Evolutionary conservation across 2,888 invertebrate genomes (phyloP).

Genomic region (Seladonia tumulorum): DNA sequence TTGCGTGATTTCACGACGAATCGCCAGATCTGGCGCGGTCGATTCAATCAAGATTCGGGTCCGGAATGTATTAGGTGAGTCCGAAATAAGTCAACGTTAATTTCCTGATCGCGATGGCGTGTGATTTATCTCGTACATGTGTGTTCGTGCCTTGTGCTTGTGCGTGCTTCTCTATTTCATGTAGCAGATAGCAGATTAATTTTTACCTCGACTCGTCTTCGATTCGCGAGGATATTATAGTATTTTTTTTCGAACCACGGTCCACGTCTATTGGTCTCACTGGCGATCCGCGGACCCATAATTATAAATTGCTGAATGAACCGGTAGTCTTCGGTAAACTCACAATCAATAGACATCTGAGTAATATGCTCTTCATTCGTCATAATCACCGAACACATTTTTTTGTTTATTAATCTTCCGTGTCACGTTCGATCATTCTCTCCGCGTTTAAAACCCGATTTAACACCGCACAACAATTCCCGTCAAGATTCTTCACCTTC

Average conservation of each 20-base stretch:
- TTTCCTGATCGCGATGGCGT: conserved; percentile 72
- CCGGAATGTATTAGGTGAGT: conserved; percentile 90
- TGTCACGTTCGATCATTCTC: background rate
- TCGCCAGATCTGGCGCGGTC: conserved; percentile 71
- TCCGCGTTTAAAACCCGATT: background rate
- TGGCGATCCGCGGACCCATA: background rate
- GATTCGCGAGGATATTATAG: background rate
- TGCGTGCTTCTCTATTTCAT: conserved; percentile 65
- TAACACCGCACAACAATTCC: background rate
- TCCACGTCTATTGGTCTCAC: background rate
- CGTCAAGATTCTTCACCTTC: conserved; percentile 39
- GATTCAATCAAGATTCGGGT: conserved; percentile 85
- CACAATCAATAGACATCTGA: conserved; percentile 58
- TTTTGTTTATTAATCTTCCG: conserved; percentile 1
- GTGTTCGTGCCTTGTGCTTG: conserved; percentile 75
- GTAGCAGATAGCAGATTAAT: conserved; percentile 47
- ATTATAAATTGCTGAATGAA: conserved; percentile 26
- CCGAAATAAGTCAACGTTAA: conserved; percentile 71
- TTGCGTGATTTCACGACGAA: conserved; percentile 71
- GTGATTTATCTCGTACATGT: conserved; percentile 78
- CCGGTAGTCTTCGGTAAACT: conserved; percentile 28
- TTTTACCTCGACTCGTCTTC: conserved; percentile 12
- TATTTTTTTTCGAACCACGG: background rate
- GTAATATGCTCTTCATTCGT: conserved; percentile 44
- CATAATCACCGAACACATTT: conserved; percentile 41